These are phyloP conservation scores for Phocides pigmalion DNA, from an alignment of 1,140 invertebrate genomes.

Conservation along the genomic window DNA sequence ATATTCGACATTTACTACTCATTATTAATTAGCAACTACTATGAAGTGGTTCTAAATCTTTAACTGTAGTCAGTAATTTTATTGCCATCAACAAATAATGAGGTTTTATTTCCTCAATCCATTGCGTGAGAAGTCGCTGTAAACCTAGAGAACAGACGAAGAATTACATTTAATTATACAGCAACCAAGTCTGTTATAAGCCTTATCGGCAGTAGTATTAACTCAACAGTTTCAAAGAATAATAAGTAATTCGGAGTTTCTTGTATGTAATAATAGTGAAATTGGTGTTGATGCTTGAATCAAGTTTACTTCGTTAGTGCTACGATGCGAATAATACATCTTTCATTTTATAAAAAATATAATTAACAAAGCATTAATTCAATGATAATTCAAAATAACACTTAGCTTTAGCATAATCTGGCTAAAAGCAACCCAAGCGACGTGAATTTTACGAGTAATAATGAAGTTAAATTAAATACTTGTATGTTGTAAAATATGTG, in stretches of 20 bases:
- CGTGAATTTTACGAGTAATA: too few relatives aligned
- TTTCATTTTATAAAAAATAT: too few relatives aligned
- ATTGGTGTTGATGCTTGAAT: too few relatives aligned
- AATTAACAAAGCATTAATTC: too few relatives aligned
- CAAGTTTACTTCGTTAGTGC: too few relatives aligned
- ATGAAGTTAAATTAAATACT: too few relatives aligned
- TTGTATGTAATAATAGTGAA: neutral
- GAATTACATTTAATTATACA: conserved; percentile 73
- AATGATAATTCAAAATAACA: too few relatives aligned
- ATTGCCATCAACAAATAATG: conserved; percentile 18
- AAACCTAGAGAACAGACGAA: conserved; percentile 58
- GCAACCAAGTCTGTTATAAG: conserved; percentile 55
- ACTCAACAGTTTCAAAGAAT: conserved; percentile 49
- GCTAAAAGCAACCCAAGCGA: too few relatives aligned
- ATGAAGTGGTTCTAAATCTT: neutral
- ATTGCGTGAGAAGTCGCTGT: conserved; percentile 67
- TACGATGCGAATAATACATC: too few relatives aligned
- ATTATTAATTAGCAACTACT: neutral
- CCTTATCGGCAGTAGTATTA: conserved; percentile 54
- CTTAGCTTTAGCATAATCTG: too few relatives aligned
- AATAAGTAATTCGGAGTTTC: conserved; percentile 33
- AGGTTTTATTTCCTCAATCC: conserved; percentile 26
- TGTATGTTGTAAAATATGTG: too few relatives aligned
- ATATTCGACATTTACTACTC: too few relatives aligned
- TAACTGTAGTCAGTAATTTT: conserved; percentile 5